phyloP scores from a whole-genome alignment of 2,797 vertebrate species.

The Taenioides sp. region DNA sequence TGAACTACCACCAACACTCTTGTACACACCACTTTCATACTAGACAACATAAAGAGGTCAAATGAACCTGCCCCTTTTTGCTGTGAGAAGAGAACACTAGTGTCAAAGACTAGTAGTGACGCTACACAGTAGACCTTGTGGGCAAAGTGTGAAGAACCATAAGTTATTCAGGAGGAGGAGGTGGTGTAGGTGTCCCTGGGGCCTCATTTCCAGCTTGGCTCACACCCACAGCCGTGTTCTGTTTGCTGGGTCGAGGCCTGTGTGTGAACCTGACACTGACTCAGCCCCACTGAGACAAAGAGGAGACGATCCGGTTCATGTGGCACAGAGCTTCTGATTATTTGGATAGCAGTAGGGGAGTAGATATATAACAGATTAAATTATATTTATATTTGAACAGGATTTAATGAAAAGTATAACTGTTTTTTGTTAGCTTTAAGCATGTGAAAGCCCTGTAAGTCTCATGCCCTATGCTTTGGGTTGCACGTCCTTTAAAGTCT shows the following conservation, averaged over 20 bases:
- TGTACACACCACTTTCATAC: too few relatives aligned
- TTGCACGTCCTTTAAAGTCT: too few relatives aligned
- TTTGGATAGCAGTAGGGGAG: not conserved
- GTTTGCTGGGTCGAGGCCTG: conserved; percentile 32
- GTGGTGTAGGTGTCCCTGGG: conserved; percentile 32
- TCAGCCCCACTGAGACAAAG: conserved; percentile 43
- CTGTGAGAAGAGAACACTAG: too few relatives aligned
- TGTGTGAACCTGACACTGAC: conserved; percentile 59
- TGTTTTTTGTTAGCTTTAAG: too few relatives aligned
- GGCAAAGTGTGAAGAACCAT: conserved; percentile 26
- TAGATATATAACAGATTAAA: not conserved
- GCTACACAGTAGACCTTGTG: not conserved
- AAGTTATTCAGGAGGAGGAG: conserved; percentile 56
- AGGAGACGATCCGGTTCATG: conserved; percentile 44
- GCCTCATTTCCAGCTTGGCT: conserved; percentile 50
- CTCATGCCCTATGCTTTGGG: too few relatives aligned
- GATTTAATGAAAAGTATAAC: too few relatives aligned
- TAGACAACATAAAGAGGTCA: too few relatives aligned
- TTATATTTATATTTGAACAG: not conserved
- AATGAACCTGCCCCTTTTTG: too few relatives aligned
- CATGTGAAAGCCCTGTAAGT: too few relatives aligned
- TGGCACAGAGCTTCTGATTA: not conserved
- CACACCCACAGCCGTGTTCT: conserved; percentile 55
- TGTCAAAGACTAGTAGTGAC: too few relatives aligned
- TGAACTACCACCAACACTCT: too few relatives aligned